A percentile compares a stretch with the other conserved stretches of the same genome.
Conservation (phyloP, 2,113 vertebrate species). For the Cyprinus carpio region DNA sequence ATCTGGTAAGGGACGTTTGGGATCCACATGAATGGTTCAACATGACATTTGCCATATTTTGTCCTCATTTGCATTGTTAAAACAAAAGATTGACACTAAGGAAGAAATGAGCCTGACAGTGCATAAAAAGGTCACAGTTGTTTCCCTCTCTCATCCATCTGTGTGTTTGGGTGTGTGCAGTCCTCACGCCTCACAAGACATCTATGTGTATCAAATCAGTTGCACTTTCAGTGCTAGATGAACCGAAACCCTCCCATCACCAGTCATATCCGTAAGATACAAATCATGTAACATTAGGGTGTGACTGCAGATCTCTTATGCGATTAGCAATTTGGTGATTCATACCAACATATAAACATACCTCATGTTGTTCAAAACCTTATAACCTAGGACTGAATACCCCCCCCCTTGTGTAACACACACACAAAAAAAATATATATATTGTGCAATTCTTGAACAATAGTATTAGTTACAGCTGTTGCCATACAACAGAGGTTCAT, state of each 20-base stretch:
- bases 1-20: background rate
- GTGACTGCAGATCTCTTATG: background rate
- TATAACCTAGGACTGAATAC: no score
- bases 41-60: slow-evolving; percentile 18
- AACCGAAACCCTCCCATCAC: background rate
- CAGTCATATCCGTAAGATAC: background rate
- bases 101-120: slow-evolving; percentile 19
- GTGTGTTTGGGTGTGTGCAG: slow-evolving; percentile 26
- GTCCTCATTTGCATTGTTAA: slow-evolving; percentile 6
- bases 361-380: background rate
- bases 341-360: background rate
- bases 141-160: background rate
- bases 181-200: slow-evolving; percentile 5
- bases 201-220: slow-evolving; percentile 18
- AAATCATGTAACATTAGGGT: slow-evolving; percentile 17
- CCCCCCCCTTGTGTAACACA: background rate
- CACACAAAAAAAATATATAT: no score
- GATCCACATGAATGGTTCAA: background rate
- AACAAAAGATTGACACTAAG: slow-evolving; percentile 8
- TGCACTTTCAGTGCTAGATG: slow-evolving; percentile 5
- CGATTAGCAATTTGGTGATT: background rate
- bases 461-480: background rate
- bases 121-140: slow-evolving; percentile 8
- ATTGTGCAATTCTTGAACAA: no score
- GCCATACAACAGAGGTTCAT: no score